Conservation (phyloP, 2,113 vertebrate species). For the Dolichallabes microphthalmus region DNA sequence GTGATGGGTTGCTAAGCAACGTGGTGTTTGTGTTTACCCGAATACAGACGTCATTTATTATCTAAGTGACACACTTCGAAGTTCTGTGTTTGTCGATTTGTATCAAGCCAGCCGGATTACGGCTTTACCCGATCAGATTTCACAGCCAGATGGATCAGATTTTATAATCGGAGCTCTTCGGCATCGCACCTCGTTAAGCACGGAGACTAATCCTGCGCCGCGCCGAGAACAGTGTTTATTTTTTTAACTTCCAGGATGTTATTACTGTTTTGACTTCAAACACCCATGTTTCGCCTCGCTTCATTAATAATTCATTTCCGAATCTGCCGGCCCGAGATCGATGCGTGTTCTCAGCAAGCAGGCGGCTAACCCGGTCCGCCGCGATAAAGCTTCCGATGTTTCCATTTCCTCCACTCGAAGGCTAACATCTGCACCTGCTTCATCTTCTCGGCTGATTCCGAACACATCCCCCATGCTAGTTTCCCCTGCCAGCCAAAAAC, state of each 20-base stretch:
- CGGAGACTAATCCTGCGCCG: background rate
- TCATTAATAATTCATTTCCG: slow-evolving; percentile 61
- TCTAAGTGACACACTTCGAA: background rate
- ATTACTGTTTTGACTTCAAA: slow-evolving; percentile 34
- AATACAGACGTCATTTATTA: background rate
- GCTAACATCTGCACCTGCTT: slow-evolving; percentile 52
- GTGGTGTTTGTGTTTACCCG: background rate
- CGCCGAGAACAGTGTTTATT: background rate
- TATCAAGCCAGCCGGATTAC: background rate
- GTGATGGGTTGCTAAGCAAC: background rate
- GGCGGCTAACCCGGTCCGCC: slow-evolving; percentile 55
- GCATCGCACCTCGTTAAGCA: background rate
- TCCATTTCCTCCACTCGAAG: slow-evolving; percentile 53
- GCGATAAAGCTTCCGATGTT: slow-evolving; percentile 61
- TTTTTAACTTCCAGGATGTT: background rate
- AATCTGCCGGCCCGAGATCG: slow-evolving; percentile 24
- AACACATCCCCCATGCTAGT: background rate
- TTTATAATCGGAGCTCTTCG: background rate
- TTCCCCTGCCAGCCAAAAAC: background rate
- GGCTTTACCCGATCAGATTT: background rate
- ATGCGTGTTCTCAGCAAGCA: slow-evolving; percentile 28
- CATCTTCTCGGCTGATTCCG: background rate
- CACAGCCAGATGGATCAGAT: background rate
- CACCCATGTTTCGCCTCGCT: slow-evolving; percentile 52
- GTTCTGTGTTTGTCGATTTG: background rate